Conservation (phyloP, 2,113 vertebrate genomes). For the Nothobranchius furzeri region DNA sequence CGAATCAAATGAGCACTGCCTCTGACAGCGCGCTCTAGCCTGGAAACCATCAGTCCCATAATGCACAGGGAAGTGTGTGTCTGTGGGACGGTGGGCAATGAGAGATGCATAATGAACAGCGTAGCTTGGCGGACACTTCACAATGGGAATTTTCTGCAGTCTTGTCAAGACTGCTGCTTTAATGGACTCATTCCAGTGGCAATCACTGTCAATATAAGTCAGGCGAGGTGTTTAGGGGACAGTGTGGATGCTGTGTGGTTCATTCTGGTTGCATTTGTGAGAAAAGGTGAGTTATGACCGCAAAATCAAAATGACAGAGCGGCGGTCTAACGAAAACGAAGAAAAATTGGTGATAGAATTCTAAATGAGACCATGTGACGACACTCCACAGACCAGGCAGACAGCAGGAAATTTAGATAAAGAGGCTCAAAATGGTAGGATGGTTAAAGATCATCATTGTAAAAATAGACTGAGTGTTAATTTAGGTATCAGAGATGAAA, state of each 20-base stretch:
- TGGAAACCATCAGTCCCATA: conserved; percentile 68
- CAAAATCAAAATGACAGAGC: conserved; percentile 85
- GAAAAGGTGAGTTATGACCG: conserved; percentile 82
- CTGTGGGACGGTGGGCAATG: conserved; percentile 71
- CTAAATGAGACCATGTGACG: conserved; percentile 52
- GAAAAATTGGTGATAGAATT: conserved; percentile 76
- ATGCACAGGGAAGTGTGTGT: conserved; percentile 66
- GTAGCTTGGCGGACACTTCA: conserved; percentile 42
- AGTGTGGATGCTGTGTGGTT: conserved; percentile 77
- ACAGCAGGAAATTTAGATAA: conserved; percentile 91
- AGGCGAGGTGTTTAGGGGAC: conserved; percentile 78
- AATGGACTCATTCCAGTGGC: conserved; percentile 90
- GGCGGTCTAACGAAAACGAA: conserved; percentile 54
- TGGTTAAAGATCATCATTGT: conserved; percentile 86
- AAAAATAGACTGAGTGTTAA: conserved; percentile 50
- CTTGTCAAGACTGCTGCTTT: conserved; percentile 85
- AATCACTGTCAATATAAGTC: conserved; percentile 93
- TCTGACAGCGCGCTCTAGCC: conserved; percentile 66
- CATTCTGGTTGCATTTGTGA: conserved; percentile 80
- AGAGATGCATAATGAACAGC: conserved; percentile 72
- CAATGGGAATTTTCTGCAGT: conserved; percentile 58
- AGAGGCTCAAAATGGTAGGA: conserved; percentile 88
- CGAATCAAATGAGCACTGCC: conserved; percentile 69
- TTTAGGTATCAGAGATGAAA: conserved; percentile 33
- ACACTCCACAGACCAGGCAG: conserved; percentile 59